phyloP scores from a whole-genome alignment of 2,797 vertebrate species.

The Macrochelys suwanniensis region DNA sequence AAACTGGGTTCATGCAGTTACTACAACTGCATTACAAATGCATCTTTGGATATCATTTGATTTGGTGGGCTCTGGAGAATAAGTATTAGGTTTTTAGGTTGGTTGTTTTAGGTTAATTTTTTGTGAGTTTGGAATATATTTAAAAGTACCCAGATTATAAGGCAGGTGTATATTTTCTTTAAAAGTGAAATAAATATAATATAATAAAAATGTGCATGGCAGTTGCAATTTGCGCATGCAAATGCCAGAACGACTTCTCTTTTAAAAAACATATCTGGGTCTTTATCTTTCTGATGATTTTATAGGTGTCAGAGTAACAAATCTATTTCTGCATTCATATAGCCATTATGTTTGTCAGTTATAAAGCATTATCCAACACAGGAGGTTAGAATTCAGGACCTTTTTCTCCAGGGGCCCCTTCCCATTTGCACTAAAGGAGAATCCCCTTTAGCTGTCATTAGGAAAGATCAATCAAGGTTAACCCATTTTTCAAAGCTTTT shows the following conservation, averaged over 20 bases:
- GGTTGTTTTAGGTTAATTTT: background rate
- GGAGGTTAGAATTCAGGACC: background rate
- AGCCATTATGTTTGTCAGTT: rapidly evolving
- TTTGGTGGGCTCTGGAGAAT: background rate
- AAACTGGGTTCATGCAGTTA: background rate
- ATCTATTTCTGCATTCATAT: background rate
- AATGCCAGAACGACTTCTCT: background rate
- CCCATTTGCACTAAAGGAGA: background rate
- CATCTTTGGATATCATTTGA: background rate
- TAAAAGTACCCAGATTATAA: background rate
- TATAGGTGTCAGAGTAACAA: background rate
- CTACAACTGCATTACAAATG: background rate
- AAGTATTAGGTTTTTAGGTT: background rate
- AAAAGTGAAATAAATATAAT: background rate
- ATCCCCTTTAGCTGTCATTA: background rate
- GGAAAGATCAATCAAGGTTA: background rate
- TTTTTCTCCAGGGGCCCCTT: background rate
- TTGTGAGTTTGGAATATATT: background rate
- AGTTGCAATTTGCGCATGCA: background rate
- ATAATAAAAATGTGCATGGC: background rate
- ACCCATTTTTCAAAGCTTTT: background rate
- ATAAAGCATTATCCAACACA: background rate
- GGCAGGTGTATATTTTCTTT: background rate
- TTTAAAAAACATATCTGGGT: background rate
- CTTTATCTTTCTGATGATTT: background rate